phyloP scores from a whole-genome alignment of 2,797 vertebrate species.

The Ara ararauna region DNA sequence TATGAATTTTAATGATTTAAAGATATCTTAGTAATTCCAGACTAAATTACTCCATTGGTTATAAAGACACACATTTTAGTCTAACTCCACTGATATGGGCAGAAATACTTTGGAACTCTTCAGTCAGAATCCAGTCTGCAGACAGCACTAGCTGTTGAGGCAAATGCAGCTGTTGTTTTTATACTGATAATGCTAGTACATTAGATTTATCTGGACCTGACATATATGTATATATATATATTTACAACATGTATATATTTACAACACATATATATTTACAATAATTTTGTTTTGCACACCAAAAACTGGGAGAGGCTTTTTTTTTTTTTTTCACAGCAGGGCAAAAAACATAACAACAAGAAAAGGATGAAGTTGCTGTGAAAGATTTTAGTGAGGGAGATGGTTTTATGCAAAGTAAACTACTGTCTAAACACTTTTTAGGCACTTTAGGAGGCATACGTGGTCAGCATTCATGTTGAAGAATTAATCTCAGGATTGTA shows the following conservation, averaged over 20 bases:
- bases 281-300: not conserved
- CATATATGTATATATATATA: too few relatives aligned
- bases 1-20: not conserved
- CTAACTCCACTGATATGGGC: not conserved
- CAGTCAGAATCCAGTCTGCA: not conserved
- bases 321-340: not conserved
- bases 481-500: constrained; percentile 18
- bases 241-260: too few relatives aligned
- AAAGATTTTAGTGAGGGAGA: not conserved
- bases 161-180: not conserved
- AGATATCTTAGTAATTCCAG: not conserved
- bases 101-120: not conserved
- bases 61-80: not conserved
- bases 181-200: not conserved
- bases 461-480: not conserved
- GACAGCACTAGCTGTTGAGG: not conserved
- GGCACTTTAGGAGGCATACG: not conserved
- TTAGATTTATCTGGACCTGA: not conserved
- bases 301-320: not conserved
- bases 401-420: constrained; percentile 41
- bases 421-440: not conserved
- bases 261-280: not conserved
- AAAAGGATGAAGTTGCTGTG: not conserved
- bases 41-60: not conserved
- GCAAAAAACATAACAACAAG: constrained; percentile 18